These are phyloP conservation scores for Eurytoma adleriae DNA, from an alignment of 2,888 invertebrate genomes.

Conservation along the genomic window DNA sequence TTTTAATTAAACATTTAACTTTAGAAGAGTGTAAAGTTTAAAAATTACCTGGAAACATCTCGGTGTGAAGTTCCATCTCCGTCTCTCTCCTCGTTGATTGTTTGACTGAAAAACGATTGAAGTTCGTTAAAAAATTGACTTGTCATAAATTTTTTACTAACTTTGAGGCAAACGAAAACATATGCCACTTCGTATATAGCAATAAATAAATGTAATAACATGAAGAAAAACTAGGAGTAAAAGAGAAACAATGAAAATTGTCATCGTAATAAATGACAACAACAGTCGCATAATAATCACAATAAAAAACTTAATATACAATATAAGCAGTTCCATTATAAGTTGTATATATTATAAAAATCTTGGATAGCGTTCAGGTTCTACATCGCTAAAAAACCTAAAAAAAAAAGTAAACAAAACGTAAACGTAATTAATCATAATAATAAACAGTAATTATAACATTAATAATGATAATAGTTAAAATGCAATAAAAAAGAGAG, in stretches of 20 bases:
- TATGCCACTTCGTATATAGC: conserved; percentile 39
- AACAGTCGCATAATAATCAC: conserved; percentile 18
- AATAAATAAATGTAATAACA: conserved; percentile 20
- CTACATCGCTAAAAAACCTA: conserved; percentile 44
- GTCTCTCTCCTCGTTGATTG: conserved; percentile 82
- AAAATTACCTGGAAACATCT: conserved; percentile 77
- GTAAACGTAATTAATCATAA: background rate
- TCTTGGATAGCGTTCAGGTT: conserved; percentile 42
- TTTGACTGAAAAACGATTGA: conserved; percentile 79
- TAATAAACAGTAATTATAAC: conserved; percentile 24
- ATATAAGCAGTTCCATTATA: conserved; percentile 35
- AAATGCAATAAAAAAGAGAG: conserved; percentile 26
- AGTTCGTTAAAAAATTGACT: conserved; percentile 2
- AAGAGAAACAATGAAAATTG: background rate
- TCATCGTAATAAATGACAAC: conserved; percentile 8
- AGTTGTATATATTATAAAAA: conserved; percentile 19
- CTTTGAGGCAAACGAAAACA: conserved; percentile 38
- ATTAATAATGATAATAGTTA: conserved; percentile 19
- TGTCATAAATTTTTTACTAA: conserved; percentile 55
- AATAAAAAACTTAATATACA: conserved; percentile 17
- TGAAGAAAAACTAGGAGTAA: conserved; percentile 3
- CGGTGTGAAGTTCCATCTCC: conserved; percentile 78
- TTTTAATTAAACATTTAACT: background rate
- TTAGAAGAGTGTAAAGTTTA: background rate
- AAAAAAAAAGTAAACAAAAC: conserved; percentile 19